Evolutionary conservation across 2,888 invertebrate species (phyloP).

Genomic region (Drosophila pseudotalamancana): DNA sequence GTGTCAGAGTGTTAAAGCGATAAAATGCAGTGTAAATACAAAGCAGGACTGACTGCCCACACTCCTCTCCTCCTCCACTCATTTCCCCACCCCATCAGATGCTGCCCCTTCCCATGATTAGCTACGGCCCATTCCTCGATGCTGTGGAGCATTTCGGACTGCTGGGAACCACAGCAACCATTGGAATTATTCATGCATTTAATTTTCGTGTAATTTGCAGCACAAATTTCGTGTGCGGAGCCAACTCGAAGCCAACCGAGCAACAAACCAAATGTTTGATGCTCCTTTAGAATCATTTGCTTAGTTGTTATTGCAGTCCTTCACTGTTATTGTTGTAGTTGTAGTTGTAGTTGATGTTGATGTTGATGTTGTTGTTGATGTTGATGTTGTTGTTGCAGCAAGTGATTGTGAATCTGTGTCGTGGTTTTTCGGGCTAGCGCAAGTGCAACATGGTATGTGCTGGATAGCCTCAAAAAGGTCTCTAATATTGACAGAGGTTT

Average conservation of each 20-base stretch:
- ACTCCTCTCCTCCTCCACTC: not conserved
- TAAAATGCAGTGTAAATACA: constrained; percentile 79
- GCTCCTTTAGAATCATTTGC: constrained; percentile 67
- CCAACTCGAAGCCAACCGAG: constrained; percentile 51
- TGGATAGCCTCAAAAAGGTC: constrained; percentile 24
- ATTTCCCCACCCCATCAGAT: too few relatives aligned
- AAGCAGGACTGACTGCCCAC: constrained; percentile 42
- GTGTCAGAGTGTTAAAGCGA: constrained; percentile 80
- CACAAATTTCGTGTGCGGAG: constrained; percentile 69
- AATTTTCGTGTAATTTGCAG: constrained; percentile 78
- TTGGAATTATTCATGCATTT: constrained; percentile 79
- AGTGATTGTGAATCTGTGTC: constrained; percentile 50
- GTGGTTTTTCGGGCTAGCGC: constrained; percentile 60
- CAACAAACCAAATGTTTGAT: constrained; percentile 65
- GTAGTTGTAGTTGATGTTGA: too few relatives aligned
- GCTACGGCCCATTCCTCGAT: constrained; percentile 26
- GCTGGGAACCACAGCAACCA: constrained; percentile 77
- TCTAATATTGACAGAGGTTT: constrained; percentile 31
- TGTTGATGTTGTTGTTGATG: constrained; percentile 21
- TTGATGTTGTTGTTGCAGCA: constrained; percentile 12
- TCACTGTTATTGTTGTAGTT: too few relatives aligned
- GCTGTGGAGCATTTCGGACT: constrained; percentile 45
- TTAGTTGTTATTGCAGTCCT: constrained; percentile 20
- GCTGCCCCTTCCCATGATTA: constrained; percentile 55
- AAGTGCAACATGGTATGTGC: constrained; percentile 51